Evolutionary conservation across 2,113 vertebrate genomes (phyloP).

Genomic region (Tachysurus vachellii): DNA sequence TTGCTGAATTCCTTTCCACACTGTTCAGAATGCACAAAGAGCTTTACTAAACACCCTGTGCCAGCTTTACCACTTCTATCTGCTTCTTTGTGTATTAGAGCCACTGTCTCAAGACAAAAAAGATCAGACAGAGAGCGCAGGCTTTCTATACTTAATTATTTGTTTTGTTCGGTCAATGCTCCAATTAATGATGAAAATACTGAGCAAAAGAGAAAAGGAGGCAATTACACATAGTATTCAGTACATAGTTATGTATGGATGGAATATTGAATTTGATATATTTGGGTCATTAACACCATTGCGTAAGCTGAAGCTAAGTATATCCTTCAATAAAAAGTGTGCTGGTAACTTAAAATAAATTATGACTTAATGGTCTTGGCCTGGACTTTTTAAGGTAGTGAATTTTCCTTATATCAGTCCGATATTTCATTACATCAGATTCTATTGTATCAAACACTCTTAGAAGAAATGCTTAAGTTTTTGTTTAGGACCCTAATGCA

Average conservation of each 20-base stretch:
- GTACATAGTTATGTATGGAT: not conserved
- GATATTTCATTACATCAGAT: not conserved
- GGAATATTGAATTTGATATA: not conserved
- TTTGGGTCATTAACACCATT: not conserved
- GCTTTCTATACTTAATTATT: not conserved
- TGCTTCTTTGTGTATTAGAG: slow-evolving; percentile 4
- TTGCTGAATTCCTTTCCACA: slow-evolving; percentile 43
- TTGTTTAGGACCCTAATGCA: not conserved
- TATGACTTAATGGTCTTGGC: not conserved
- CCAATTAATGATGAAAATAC: not conserved
- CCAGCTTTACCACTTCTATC: not conserved
- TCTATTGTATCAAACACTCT: not conserved
- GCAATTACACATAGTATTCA: not conserved
- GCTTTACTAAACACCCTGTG: slow-evolving; percentile 45
- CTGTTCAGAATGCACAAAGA: slow-evolving; percentile 59
- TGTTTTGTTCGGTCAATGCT: not conserved
- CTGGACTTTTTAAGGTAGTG: not conserved
- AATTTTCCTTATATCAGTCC: not conserved
- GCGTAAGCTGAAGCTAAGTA: not conserved
- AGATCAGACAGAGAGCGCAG: slow-evolving; percentile 12
- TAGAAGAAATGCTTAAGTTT: not conserved
- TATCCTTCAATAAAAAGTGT: not conserved
- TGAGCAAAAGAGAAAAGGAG: not conserved
- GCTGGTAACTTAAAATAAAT: not conserved
- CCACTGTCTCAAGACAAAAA: slow-evolving; percentile 23